These are phyloP conservation scores for Thymelicus sylvestris DNA, from an alignment of 2,888 invertebrate species.

Conservation along the genomic window DNA sequence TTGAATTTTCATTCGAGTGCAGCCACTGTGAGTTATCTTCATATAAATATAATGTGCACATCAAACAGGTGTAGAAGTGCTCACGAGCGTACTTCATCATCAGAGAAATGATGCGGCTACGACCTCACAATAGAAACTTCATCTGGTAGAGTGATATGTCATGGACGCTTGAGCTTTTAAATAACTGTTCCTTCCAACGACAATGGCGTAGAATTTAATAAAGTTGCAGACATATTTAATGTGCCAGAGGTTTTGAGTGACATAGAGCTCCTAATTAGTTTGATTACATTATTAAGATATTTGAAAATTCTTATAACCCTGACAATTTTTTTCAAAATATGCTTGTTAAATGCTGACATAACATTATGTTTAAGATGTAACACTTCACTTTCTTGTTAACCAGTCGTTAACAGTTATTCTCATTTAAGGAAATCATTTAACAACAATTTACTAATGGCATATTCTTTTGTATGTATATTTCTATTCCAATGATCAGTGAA, in stretches of 20 bases:
- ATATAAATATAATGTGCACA: slow-evolving; percentile 11
- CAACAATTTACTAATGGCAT: not conserved
- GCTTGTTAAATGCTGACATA: no score
- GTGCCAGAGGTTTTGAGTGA: not conserved
- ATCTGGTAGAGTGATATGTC: slow-evolving; percentile 28
- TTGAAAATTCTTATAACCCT: no score
- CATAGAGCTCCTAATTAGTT: not conserved
- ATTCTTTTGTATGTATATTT: not conserved
- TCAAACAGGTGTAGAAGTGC: slow-evolving; percentile 23
- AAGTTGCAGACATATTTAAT: not conserved
- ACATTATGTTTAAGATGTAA: no score
- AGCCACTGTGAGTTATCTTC: not conserved
- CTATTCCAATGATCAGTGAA: not conserved
- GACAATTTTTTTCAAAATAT: no score
- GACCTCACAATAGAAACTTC: slow-evolving; percentile 26
- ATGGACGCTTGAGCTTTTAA: slow-evolving; percentile 27
- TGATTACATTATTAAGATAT: not conserved
- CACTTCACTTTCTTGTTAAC: not conserved
- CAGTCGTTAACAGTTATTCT: not conserved
- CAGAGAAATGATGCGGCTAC: slow-evolving; percentile 29
- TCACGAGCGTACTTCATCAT: slow-evolving; percentile 16
- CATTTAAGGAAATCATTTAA: not conserved
- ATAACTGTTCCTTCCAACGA: slow-evolving; percentile 1
- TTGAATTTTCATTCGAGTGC: no score
- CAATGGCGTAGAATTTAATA: not conserved